Conservation (phyloP, 2,888 invertebrate species). For the Vesta saturnalis region DNA sequence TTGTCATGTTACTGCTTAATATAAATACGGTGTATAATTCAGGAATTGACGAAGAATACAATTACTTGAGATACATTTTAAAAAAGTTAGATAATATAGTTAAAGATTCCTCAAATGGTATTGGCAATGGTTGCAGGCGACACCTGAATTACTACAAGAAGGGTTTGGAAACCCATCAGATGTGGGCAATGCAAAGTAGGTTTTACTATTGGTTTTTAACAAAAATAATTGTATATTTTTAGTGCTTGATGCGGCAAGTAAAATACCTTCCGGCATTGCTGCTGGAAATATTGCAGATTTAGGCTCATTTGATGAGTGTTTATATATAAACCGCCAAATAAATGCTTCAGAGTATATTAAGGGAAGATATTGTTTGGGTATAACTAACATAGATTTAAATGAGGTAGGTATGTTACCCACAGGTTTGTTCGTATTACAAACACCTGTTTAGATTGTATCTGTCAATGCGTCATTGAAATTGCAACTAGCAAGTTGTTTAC, state of each 20-base stretch:
- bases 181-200: slow-evolving; percentile 8
- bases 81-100: not conserved
- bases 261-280: slow-evolving; percentile 25
- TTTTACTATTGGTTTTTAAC: not conserved
- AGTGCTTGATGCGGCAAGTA: slow-evolving; percentile 33
- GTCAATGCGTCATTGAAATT: not conserved
- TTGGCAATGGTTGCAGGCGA: not conserved
- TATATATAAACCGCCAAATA: slow-evolving; percentile 9
- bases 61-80: not conserved
- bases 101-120: not conserved
- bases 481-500: not conserved
- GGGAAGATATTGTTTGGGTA: slow-evolving; percentile 32
- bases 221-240: no score
- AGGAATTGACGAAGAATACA: not conserved
- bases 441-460: not conserved
- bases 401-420: no score
- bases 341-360: not conserved
- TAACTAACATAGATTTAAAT: not conserved
- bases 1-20: not conserved
- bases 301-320: slow-evolving; percentile 30
- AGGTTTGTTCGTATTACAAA: no score
- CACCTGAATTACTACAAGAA: not conserved
- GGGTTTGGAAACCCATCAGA: not conserved
- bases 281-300: slow-evolving; percentile 27
- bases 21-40: not conserved